phyloP scores from a whole-genome alignment of 2,888 invertebrate species.

The Pseudococcus viburni region DNA sequence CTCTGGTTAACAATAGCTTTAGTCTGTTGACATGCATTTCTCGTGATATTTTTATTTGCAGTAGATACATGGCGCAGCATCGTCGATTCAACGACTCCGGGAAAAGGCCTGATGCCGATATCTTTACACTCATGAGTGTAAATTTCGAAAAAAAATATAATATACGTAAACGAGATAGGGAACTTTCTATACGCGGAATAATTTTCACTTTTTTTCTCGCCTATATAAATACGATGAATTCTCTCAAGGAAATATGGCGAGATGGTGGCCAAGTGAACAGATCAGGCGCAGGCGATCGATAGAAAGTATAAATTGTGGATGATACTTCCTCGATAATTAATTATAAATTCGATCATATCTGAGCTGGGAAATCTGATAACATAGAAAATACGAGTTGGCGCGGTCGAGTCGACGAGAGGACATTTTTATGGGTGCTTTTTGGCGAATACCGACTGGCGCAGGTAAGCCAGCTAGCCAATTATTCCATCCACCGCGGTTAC shows the following conservation, averaged over 20 bases:
- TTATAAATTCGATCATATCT: constrained; percentile 53
- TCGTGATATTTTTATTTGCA: constrained; percentile 43
- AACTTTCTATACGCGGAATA: constrained; percentile 39
- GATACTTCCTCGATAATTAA: constrained; percentile 53
- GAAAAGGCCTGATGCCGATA: constrained; percentile 9
- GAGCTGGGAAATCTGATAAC: constrained; percentile 15
- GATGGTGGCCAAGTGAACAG: not conserved
- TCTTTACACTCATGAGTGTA: not conserved
- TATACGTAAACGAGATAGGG: not conserved
- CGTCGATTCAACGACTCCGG: not conserved
- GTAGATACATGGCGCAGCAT: not conserved
- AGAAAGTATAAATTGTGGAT: constrained; percentile 34
- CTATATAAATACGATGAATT: constrained; percentile 15
- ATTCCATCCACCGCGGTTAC: not conserved
- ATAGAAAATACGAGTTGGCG: not conserved
- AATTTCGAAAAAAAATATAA: not conserved
- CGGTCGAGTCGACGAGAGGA: not conserved
- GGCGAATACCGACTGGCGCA: not conserved
- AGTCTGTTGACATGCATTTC: constrained; percentile 29
- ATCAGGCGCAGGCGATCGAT: not conserved
- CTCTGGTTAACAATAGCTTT: constrained; percentile 36
- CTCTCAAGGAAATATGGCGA: constrained; percentile 30
- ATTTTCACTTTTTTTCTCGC: constrained; percentile 51
- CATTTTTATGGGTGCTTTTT: not conserved
- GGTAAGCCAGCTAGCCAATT: not conserved